A percentile compares a stretch with the other conserved stretches of the same genome.
These are phyloP conservation scores for Paraescarpia echinospica DNA, from an alignment of 1,140 invertebrate species.

Conservation along the genomic window DNA sequence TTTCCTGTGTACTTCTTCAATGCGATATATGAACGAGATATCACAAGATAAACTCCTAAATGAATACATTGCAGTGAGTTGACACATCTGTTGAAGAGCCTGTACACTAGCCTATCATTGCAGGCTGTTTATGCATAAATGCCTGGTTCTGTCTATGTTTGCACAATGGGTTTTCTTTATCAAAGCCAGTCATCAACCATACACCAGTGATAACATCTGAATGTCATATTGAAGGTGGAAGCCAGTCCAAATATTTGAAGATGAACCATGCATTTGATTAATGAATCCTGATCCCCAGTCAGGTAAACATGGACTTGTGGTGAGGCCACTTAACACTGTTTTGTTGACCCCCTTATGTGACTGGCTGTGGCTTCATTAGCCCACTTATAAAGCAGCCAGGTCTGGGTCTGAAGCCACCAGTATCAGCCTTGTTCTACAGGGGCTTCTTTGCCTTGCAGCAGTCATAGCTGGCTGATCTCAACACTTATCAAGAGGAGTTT, in stretches of 20 bases:
- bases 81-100: background rate
- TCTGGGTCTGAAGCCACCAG: background rate
- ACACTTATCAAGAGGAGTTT: background rate
- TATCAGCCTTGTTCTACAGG: background rate
- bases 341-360: background rate
- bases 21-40: background rate
- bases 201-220: background rate
- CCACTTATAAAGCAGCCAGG: background rate
- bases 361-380: background rate
- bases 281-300: background rate
- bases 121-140: background rate
- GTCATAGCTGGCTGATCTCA: background rate
- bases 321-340: background rate
- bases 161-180: background rate
- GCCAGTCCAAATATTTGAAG: background rate
- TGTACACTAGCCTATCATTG: background rate
- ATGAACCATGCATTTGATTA: background rate
- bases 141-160: background rate
- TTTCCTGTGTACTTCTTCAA: background rate
- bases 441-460: background rate
- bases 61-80: background rate
- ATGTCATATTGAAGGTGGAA: background rate
- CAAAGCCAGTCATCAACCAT: background rate
- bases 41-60: background rate
- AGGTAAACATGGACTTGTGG: background rate